These are phyloP conservation scores for Melieria crassipennis DNA, from an alignment of 2,888 invertebrate species.

Conservation along the genomic window DNA sequence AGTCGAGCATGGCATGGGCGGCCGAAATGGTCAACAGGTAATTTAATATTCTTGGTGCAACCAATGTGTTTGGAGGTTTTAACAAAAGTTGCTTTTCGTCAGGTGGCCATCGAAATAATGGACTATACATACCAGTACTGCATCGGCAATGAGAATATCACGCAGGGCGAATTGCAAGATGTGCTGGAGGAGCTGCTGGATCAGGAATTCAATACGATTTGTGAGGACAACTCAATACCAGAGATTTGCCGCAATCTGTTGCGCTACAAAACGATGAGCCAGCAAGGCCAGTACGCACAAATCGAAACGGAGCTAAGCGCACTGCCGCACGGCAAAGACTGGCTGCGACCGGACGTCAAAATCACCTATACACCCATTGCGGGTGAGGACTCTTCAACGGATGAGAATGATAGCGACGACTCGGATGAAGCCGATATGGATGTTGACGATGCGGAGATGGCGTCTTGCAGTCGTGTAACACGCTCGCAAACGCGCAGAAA, in stretches of 20 bases:
- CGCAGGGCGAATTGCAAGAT: constrained; percentile 71
- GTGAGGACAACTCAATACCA: constrained; percentile 77
- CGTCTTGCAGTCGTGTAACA: constrained; percentile 44
- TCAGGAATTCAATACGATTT: constrained; percentile 77
- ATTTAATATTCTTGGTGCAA: neutral
- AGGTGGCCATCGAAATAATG: constrained; percentile 74
- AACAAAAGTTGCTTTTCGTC: constrained; percentile 46
- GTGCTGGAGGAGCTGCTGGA: constrained; percentile 77
- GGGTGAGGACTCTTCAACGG: constrained; percentile 65
- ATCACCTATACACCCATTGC: constrained; percentile 55
- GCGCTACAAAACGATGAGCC: constrained; percentile 69
- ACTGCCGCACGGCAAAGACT: constrained; percentile 71
- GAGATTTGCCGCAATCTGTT: constrained; percentile 72
- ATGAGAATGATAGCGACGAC: constrained; percentile 57
- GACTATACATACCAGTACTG: constrained; percentile 74
- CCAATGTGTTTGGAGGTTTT: neutral
- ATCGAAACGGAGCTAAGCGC: constrained; percentile 70
- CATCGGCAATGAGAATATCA: constrained; percentile 70
- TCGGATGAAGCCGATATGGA: constrained; percentile 59
- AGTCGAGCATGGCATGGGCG: constrained; percentile 80
- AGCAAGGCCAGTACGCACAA: constrained; percentile 69
- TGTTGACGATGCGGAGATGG: constrained; percentile 22
- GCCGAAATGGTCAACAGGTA: constrained; percentile 75
- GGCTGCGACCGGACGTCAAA: constrained; percentile 69
- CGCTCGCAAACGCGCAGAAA: constrained; percentile 51